phyloP scores from a whole-genome alignment of 1,140 invertebrate genomes.

The Trinorchestia longiramus region DNA sequence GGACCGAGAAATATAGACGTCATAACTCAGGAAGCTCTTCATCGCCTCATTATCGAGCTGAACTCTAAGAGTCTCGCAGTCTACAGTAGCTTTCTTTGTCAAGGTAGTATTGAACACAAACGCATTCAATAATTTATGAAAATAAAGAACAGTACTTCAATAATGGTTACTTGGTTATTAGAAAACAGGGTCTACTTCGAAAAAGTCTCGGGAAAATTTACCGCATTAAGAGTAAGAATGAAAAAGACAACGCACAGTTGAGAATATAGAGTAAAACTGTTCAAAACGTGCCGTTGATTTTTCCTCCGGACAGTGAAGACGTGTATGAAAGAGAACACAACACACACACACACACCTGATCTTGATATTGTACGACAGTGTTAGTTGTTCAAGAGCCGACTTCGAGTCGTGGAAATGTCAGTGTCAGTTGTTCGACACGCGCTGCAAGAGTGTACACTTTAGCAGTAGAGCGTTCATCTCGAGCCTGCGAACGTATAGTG shows the following conservation, averaged over 20 bases:
- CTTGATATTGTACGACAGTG: background rate
- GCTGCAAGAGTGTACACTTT: background rate
- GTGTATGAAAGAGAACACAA: background rate
- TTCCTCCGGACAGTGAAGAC: background rate
- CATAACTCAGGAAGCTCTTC: background rate
- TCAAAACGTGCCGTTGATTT: background rate
- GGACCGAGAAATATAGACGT: background rate
- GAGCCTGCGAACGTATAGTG: background rate
- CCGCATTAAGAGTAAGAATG: background rate
- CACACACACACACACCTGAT: background rate
- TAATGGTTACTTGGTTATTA: too few species aligned
- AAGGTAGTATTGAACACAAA: background rate
- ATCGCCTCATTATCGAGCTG: background rate
- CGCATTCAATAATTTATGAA: too few species aligned
- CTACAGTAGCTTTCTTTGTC: background rate
- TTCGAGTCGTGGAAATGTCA: too few species aligned
- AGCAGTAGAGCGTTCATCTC: background rate
- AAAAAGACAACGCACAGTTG: background rate
- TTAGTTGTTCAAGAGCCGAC: too few species aligned
- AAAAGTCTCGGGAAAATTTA: too few species aligned
- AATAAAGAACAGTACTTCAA: too few species aligned
- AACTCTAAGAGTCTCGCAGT: background rate
- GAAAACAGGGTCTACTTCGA: too few species aligned
- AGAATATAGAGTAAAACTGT: background rate
- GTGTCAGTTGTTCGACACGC: background rate